Percentiles rank a stretch among this genome's conserved stretches.
phyloP scores from a whole-genome alignment of 2,888 invertebrate genomes.

The Ceramica pisi region DNA sequence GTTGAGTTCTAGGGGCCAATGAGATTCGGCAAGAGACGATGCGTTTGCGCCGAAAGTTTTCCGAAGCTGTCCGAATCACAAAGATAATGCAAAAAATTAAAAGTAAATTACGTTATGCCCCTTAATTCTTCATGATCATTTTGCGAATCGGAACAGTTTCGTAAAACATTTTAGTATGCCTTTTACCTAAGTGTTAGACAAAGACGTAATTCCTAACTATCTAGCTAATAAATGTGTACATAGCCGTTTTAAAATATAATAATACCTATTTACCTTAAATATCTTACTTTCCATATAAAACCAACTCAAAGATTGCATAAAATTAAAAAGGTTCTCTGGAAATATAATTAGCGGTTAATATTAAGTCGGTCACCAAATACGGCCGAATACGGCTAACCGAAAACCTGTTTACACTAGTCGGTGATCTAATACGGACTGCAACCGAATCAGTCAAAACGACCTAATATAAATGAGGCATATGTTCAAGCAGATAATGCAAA shows the following conservation, averaged over 20 bases:
- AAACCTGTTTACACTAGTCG: no score
- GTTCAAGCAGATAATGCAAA: neutral
- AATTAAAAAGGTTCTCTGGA: conserved; percentile 4
- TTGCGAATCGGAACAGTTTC: conserved; percentile 11
- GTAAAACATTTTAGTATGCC: conserved; percentile 7
- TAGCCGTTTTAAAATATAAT: conserved; percentile 16
- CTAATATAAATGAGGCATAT: no score
- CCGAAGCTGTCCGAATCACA: conserved; percentile 12
- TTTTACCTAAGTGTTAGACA: conserved; percentile 43
- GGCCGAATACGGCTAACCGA: no score
- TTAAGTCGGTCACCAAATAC: no score
- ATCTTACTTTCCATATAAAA: neutral
- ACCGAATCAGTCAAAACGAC: no score
- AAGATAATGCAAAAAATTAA: neutral
- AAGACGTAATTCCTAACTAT: conserved; percentile 18
- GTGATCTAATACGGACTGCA: no score
- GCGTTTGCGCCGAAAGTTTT: conserved; percentile 22
- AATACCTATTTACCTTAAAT: neutral
- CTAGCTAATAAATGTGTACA: conserved; percentile 21
- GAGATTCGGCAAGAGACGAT: conserved; percentile 28
- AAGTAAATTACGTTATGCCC: neutral
- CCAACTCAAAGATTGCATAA: neutral
- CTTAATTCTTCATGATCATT: no score
- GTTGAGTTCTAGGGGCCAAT: conserved; percentile 57
- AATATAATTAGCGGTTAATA: no score